phyloP scores from a whole-genome alignment of 2,113 vertebrate genomes.

The Epinephelus moara region DNA sequence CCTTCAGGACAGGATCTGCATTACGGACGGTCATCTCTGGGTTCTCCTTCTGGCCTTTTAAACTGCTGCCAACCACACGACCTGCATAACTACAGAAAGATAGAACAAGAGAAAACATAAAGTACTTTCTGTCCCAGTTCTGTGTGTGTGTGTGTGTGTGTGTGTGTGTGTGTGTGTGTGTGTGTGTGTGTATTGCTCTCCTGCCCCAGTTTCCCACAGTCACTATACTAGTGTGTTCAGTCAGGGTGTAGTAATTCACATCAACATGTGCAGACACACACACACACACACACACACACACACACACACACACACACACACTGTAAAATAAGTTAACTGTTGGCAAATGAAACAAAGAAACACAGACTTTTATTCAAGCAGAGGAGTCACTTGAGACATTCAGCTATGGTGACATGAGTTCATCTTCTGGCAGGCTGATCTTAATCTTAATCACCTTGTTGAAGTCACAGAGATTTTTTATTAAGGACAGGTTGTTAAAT shows the following conservation, averaged over 20 bases:
- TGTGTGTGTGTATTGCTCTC: conserved; percentile 19
- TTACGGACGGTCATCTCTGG: conserved; percentile 89
- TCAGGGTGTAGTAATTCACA: conserved; percentile 24
- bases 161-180: not conserved
- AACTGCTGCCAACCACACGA: conserved; percentile 86
- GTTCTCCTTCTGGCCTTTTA: conserved; percentile 90
- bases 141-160: not conserved
- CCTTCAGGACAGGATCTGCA: conserved; percentile 84
- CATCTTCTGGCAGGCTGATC: conserved; percentile 9
- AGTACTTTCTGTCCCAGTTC: conserved; percentile 54
- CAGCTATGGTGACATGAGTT: conserved; percentile 20
- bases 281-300: not conserved
- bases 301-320: conserved; percentile 12
- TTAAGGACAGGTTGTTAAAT: not conserved
- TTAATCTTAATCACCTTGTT: conserved; percentile 3
- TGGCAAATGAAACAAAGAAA: conserved; percentile 16
- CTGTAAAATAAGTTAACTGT: conserved; percentile 4
- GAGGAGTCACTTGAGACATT: conserved; percentile 12
- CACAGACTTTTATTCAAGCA: conserved; percentile 2
- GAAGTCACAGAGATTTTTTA: conserved; percentile 1
- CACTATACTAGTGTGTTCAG: conserved; percentile 26
- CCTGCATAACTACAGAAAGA: conserved; percentile 86
- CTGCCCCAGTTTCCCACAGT: conserved; percentile 56
- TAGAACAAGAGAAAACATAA: conserved; percentile 44
- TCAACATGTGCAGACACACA: not conserved